phyloP scores from a whole-genome alignment of 2,888 invertebrate genomes.

The Drosophila kuntzei region DNA sequence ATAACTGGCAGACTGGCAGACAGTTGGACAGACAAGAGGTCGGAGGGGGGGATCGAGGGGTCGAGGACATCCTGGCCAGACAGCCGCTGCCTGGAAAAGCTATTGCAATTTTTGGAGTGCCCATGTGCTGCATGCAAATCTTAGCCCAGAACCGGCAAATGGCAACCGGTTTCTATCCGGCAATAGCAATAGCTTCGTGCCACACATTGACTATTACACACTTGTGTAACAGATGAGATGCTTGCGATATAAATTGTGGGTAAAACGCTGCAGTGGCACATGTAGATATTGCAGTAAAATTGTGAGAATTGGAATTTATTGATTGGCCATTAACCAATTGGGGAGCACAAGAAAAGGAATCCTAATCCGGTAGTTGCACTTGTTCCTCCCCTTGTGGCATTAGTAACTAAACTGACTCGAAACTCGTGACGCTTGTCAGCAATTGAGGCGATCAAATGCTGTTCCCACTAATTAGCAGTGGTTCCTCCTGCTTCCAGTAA shows the following conservation, averaged over 20 bases:
- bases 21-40: slow-evolving; percentile 13
- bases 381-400: background rate
- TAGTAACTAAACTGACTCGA: slow-evolving; percentile 18
- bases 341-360: slow-evolving; percentile 47
- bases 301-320: slow-evolving; percentile 83
- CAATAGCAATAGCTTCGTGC: slow-evolving; percentile 22
- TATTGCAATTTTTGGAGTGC: slow-evolving; percentile 70
- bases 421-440: slow-evolving; percentile 45
- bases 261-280: slow-evolving; percentile 73
- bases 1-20: slow-evolving; percentile 30
- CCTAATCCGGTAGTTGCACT: background rate
- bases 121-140: slow-evolving; percentile 78
- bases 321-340: slow-evolving; percentile 83
- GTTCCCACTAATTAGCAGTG: slow-evolving; percentile 61
- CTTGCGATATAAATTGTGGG: slow-evolving; percentile 77
- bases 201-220: slow-evolving; percentile 11
- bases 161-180: slow-evolving; percentile 55
- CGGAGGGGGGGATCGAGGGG: background rate
- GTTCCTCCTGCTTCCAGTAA: slow-evolving; percentile 18
- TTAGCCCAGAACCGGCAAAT: slow-evolving; percentile 68
- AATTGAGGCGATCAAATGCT: slow-evolving; percentile 48
- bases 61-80: slow-evolving; percentile 23
- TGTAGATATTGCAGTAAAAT: slow-evolving; percentile 82
- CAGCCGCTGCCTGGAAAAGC: slow-evolving; percentile 43
- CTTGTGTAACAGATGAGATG: slow-evolving; percentile 80